A percentile compares a stretch with the other conserved stretches of the same genome.
Evolutionary conservation across 2,113 vertebrate genomes (phyloP).

Genomic region (Gambusia holbrooki): DNA sequence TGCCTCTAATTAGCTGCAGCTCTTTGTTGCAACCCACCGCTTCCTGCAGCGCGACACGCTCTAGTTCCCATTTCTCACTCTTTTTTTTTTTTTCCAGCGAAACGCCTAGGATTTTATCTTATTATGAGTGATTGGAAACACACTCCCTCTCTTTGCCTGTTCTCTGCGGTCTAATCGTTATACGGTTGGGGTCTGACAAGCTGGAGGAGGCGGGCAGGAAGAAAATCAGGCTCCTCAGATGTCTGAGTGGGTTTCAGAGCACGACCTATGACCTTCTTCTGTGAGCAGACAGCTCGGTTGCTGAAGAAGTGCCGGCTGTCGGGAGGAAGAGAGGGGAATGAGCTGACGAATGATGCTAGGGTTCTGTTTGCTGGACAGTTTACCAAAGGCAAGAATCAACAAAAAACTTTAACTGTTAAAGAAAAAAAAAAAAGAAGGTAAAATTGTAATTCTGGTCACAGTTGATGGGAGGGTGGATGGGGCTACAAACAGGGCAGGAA

Average conservation of each 20-base stretch:
- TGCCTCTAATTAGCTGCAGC: neutral
- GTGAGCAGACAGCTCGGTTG: conserved; percentile 56
- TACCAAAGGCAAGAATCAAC: conserved; percentile 11
- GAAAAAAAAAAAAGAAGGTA: too few relatives aligned
- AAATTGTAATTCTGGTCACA: neutral
- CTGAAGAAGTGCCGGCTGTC: conserved; percentile 49
- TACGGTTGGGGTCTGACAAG: conserved; percentile 35
- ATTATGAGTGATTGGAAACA: conserved; percentile 34
- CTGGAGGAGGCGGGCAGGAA: conserved; percentile 48
- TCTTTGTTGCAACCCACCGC: conserved; percentile 41
- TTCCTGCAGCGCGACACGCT: conserved; percentile 39
- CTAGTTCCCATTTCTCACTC: neutral
- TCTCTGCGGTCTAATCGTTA: conserved; percentile 40
- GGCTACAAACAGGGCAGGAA: too few relatives aligned
- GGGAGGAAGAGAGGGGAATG: conserved; percentile 41
- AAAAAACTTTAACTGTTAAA: conserved; percentile 1
- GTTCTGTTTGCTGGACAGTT: conserved; percentile 23
- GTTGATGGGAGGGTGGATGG: neutral
- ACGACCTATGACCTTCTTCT: conserved; percentile 58
- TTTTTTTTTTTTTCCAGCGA: neutral
- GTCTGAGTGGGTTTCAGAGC: conserved; percentile 63
- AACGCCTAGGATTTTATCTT: neutral
- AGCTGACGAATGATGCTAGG: conserved; percentile 40
- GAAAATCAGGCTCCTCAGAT: conserved; percentile 54
- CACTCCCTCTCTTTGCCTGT: conserved; percentile 21